Conservation (phyloP, 2,113 vertebrate genomes). For the Corynorhinus townsendii region DNA sequence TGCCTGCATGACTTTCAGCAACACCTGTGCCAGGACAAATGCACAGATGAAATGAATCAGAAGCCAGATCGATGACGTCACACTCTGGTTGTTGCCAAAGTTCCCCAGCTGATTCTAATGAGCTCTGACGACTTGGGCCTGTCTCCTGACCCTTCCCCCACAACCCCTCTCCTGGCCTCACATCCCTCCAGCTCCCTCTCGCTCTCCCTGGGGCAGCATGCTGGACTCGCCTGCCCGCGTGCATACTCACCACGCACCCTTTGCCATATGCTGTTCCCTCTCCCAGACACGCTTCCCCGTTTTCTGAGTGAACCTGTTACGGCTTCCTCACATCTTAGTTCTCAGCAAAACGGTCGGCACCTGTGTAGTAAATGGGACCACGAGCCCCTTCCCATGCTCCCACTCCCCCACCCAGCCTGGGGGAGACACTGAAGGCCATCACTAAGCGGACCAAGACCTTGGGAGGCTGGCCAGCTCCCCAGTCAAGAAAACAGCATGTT, state of each 20-base stretch:
- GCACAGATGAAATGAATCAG: background rate
- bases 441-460: background rate
- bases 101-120: background rate
- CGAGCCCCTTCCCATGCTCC: background rate
- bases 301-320: background rate
- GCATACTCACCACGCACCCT: accelerated
- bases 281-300: background rate
- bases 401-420: no score
- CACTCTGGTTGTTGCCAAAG: background rate
- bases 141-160: accelerated
- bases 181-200: background rate
- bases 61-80: background rate
- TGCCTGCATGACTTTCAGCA: no score
- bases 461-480: background rate
- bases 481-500: background rate
- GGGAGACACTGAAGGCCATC: background rate
- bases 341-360: background rate
- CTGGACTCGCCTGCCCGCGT: background rate
- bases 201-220: accelerated
- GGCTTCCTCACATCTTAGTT: background rate
- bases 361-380: background rate
- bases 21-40: accelerated
- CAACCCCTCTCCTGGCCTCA: accelerated
- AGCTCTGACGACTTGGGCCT: background rate
- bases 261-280: background rate